Percentiles rank a stretch among this genome's conserved stretches.
Evolutionary conservation across 2,888 invertebrate species (phyloP).

Genomic region (Dicyrtomina minuta): DNA sequence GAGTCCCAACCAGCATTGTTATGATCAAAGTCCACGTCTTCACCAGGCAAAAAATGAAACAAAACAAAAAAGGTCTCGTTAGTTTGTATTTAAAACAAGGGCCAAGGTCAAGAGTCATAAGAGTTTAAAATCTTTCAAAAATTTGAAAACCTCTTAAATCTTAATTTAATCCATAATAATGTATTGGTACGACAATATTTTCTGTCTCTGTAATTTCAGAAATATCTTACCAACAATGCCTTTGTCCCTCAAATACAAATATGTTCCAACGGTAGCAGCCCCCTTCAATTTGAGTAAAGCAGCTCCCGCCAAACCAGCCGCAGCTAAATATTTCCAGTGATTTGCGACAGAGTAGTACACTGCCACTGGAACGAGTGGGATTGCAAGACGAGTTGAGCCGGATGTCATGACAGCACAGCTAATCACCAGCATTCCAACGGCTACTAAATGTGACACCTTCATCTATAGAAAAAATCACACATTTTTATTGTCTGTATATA

Average conservation of each 20-base stretch:
- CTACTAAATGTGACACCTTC: constrained; percentile 3
- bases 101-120: too few relatives aligned
- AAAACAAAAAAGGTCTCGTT: too few relatives aligned
- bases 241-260: constrained; percentile 15
- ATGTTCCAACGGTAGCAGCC: constrained; percentile 21
- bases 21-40: constrained; percentile 24
- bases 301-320: constrained; percentile 16
- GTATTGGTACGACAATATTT: too few relatives aligned
- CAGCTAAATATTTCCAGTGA: constrained; percentile 12
- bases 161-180: too few relatives aligned
- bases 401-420: constrained; percentile 5
- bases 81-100: too few relatives aligned
- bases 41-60: too few relatives aligned
- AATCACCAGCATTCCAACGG: not conserved
- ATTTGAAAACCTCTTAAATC: too few relatives aligned
- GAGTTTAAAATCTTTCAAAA: too few relatives aligned
- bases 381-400: constrained; percentile 18
- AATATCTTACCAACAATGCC: constrained; percentile 17
- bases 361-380: constrained; percentile 16
- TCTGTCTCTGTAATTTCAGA: not conserved
- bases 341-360: constrained; percentile 15
- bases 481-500: too few relatives aligned
- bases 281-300: constrained; percentile 14
- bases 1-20: constrained; percentile 25
- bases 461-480: too few relatives aligned